Evolutionary conservation across 2,797 vertebrate genomes (phyloP).

Genomic region (Champsocephalus gunnari): DNA sequence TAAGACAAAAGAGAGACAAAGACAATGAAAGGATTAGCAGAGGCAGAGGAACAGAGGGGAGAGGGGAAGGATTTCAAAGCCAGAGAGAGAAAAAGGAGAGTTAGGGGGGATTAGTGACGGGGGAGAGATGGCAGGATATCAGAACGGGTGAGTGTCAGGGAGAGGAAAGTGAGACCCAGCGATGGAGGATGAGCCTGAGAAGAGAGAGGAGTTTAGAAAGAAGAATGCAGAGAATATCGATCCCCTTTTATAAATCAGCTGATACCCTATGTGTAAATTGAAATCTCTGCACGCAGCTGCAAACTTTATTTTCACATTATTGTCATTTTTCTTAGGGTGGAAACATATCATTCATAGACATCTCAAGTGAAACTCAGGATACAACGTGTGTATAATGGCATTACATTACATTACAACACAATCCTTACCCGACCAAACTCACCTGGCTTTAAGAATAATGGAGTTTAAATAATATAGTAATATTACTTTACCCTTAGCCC

Average conservation of each 20-base stretch:
- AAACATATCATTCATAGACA: background rate
- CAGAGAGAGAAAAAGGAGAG: constrained; percentile 57
- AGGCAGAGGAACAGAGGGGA: constrained; percentile 59
- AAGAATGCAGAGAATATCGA: constrained; percentile 32
- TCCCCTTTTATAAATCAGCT: too few species aligned
- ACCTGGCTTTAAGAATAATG: background rate
- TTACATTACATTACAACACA: background rate
- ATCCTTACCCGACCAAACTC: background rate
- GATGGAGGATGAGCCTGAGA: constrained; percentile 53
- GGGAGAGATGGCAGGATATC: constrained; percentile 74
- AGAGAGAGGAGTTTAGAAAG: constrained; percentile 55
- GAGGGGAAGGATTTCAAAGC: constrained; percentile 73
- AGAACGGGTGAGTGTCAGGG: constrained; percentile 63
- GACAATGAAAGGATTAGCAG: constrained; percentile 75
- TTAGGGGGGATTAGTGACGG: constrained; percentile 71
- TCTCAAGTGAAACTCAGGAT: background rate
- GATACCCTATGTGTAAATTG: too few species aligned
- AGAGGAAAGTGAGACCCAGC: constrained; percentile 62
- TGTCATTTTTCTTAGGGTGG: background rate
- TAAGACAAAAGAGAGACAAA: constrained; percentile 73
- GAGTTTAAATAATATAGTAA: background rate
- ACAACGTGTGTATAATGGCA: background rate
- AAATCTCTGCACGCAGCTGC: too few species aligned
- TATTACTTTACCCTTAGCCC: background rate
- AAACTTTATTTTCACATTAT: background rate